phyloP scores from a whole-genome alignment of 2,888 invertebrate genomes.

The Galeruca laticollis region DNA sequence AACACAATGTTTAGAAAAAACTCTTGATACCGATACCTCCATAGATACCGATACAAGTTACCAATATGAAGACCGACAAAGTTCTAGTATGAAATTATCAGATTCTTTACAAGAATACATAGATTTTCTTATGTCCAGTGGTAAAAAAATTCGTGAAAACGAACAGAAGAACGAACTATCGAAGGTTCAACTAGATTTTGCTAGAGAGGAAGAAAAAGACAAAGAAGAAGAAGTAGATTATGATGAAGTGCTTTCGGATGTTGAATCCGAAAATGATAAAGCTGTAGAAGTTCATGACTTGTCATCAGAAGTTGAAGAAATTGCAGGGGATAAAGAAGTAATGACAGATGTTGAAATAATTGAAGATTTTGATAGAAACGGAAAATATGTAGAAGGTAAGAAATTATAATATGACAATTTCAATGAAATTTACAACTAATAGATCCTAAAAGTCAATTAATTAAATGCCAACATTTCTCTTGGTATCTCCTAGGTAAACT shows the following conservation, averaged over 20 bases:
- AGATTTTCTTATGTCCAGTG: slow-evolving; percentile 11
- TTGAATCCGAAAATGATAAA: not conserved
- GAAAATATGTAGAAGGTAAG: not conserved
- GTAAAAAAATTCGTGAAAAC: slow-evolving; percentile 6
- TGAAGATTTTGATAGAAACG: not conserved
- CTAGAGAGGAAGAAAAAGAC: not conserved
- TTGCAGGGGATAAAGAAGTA: not conserved
- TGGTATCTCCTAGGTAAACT: too few relatives aligned
- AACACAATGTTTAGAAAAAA: slow-evolving; percentile 19
- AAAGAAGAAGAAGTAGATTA: slow-evolving; percentile 6
- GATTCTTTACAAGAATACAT: slow-evolving; percentile 33
- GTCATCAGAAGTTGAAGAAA: not conserved
- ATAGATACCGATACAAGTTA: slow-evolving; percentile 23
- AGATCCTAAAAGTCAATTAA: too few relatives aligned
- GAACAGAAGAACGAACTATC: slow-evolving; percentile 8
- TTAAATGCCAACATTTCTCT: too few relatives aligned
- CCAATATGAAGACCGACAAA: slow-evolving; percentile 15
- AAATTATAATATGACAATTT: too few relatives aligned
- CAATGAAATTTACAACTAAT: too few relatives aligned
- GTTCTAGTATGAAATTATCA: slow-evolving; percentile 18
- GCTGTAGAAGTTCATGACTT: not conserved
- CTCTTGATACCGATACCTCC: slow-evolving; percentile 18
- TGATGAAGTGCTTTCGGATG: not conserved
- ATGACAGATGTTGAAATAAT: not conserved
- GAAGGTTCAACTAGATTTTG: slow-evolving; percentile 6